These are phyloP conservation scores for Hippocampus comes DNA, from an alignment of 2,113 vertebrate genomes.

Conservation along the genomic window DNA sequence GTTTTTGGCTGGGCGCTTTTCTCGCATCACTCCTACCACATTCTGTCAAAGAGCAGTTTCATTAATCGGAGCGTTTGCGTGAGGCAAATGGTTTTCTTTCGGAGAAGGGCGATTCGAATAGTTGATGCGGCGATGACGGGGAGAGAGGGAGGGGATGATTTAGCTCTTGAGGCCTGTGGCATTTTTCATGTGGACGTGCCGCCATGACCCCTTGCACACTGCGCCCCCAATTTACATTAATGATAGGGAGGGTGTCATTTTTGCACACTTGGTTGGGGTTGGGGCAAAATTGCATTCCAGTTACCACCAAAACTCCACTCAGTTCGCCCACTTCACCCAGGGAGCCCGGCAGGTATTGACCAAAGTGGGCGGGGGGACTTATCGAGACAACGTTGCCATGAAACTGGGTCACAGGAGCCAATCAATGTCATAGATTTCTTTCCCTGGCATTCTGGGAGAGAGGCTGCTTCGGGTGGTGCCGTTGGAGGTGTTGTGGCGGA, in stretches of 20 bases:
- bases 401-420: constrained; percentile 70
- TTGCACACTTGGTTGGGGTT: constrained; percentile 11
- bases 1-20: background rate
- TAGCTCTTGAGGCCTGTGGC: constrained; percentile 33
- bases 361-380: constrained; percentile 57
- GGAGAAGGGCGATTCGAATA: constrained; percentile 57
- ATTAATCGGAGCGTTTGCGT: constrained; percentile 43
- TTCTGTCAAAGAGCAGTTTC: constrained; percentile 47
- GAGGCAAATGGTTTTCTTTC: constrained; percentile 52
- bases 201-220: constrained; percentile 44
- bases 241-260: constrained; percentile 30
- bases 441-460: constrained; percentile 54
- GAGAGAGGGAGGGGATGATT: constrained; percentile 34
- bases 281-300: constrained; percentile 32
- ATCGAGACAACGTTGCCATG: constrained; percentile 73
- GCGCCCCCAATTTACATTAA: constrained; percentile 48
- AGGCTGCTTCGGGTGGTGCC: constrained; percentile 2
- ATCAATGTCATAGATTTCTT: constrained; percentile 74
- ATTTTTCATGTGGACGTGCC: constrained; percentile 52
- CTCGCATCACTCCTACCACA: constrained; percentile 11
- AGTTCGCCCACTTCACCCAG: constrained; percentile 33
- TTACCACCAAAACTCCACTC: constrained; percentile 7
- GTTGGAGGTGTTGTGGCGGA: background rate
- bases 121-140: constrained; percentile 56
- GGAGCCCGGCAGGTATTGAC: constrained; percentile 65